A percentile compares a stretch with the other conserved stretches of the same genome.
phyloP scores from a whole-genome alignment of 2,113 vertebrate genomes.

The Xiphophorus maculatus region DNA sequence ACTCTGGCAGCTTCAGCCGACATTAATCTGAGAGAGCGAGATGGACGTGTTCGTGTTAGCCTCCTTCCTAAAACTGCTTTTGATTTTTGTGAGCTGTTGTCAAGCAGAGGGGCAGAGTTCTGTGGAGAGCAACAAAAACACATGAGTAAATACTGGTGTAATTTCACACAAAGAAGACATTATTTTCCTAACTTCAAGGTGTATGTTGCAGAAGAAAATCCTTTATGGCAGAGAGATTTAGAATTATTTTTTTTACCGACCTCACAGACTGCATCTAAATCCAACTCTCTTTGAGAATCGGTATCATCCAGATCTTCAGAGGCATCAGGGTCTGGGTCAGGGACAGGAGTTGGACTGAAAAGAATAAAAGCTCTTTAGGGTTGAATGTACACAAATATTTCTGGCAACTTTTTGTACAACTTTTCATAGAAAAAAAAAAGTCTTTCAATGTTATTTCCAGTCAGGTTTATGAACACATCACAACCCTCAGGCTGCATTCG shows the following conservation, averaged over 20 bases:
- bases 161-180: neutral
- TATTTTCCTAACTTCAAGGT: neutral
- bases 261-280: constrained; percentile 59
- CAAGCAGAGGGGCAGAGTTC: constrained; percentile 82
- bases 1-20: constrained; percentile 8
- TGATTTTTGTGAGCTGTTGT: constrained; percentile 84
- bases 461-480: too few species aligned
- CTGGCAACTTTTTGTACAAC: neutral
- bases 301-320: constrained; percentile 17
- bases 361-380: constrained; percentile 9
- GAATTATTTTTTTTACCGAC: constrained; percentile 30
- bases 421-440: too few species aligned
- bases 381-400: neutral
- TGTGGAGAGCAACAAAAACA: constrained; percentile 57
- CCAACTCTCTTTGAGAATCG: constrained; percentile 20
- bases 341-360: constrained; percentile 29
- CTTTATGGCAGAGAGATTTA: neutral
- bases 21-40: constrained; percentile 70
- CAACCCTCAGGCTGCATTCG: too few species aligned
- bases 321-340: constrained; percentile 35
- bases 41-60: constrained; percentile 73
- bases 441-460: neutral
- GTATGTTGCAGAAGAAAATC: neutral
- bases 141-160: neutral
- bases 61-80: constrained; percentile 84